These are phyloP conservation scores for Temnothorax curvispinosus DNA, from an alignment of 1,140 invertebrate species.

Conservation along the genomic window DNA sequence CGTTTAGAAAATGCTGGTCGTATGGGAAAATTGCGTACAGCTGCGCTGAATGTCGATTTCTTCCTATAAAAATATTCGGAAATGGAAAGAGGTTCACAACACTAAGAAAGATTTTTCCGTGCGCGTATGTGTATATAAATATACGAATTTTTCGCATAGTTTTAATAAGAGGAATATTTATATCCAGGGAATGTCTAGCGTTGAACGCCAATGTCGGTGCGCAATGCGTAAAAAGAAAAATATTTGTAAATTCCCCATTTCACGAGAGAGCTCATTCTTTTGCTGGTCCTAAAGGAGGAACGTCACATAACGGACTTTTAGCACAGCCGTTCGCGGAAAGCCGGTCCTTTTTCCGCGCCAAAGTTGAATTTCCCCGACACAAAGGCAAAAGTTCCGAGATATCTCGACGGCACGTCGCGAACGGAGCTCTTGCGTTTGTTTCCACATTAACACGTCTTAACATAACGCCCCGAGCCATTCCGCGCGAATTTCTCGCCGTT, in stretches of 20 bases:
- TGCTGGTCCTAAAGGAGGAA: not conserved
- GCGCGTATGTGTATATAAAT: not conserved
- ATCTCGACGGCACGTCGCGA: conserved; percentile 28
- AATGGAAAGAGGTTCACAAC: not conserved
- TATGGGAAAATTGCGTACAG: not conserved
- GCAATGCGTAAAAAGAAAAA: not conserved
- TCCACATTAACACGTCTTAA: conserved; percentile 50
- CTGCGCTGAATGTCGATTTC: not conserved
- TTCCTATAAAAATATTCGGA: not conserved
- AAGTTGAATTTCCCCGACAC: conserved; percentile 9
- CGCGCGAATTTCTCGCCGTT: not conserved
- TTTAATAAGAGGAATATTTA: not conserved
- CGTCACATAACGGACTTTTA: conserved; percentile 13
- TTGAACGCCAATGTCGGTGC: not conserved
- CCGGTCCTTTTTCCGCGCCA: not conserved
- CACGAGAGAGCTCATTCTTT: not conserved
- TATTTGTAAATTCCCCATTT: not conserved
- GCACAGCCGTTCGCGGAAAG: not conserved
- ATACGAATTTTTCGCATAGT: not conserved
- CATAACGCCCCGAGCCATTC: conserved; percentile 6
- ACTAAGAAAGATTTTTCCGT: not conserved
- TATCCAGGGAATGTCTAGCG: not conserved
- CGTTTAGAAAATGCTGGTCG: not conserved
- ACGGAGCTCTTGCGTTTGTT: conserved; percentile 5
- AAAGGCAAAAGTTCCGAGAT: conserved; percentile 43